These are phyloP conservation scores for Hedychridium roseum DNA, from an alignment of 2,888 invertebrate genomes.

Conservation along the genomic window DNA sequence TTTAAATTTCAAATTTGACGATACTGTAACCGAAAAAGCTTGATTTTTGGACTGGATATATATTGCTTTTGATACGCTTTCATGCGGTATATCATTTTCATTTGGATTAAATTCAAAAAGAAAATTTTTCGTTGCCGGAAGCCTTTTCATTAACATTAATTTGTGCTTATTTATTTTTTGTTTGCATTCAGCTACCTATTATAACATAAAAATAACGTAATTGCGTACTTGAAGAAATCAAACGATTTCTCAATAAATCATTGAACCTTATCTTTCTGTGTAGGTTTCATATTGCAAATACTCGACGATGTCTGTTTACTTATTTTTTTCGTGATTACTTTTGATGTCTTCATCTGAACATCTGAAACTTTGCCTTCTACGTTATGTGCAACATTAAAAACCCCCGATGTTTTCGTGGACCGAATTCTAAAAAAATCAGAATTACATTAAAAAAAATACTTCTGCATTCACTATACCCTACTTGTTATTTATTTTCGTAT, in stretches of 20 bases:
- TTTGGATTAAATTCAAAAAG: conserved; percentile 41
- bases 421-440: conserved; percentile 6
- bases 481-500: conserved; percentile 38
- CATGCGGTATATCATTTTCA: conserved; percentile 9
- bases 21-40: background rate
- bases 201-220: too few species aligned
- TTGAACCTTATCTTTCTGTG: conserved; percentile 22
- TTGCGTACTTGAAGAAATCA: too few species aligned
- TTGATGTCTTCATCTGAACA: background rate
- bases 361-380: conserved; percentile 2
- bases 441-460: background rate
- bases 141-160: conserved; percentile 18
- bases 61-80: background rate
- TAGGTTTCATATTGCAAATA: conserved; percentile 19
- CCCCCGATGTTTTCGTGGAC: background rate
- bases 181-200: too few species aligned
- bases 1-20: background rate
- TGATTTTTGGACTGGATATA: background rate
- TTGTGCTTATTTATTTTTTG: conserved; percentile 9
- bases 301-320: background rate
- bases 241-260: conserved; percentile 7
- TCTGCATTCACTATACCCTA: conserved; percentile 7
- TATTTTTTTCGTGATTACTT: background rate
- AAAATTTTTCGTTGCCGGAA: conserved; percentile 45
- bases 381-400: too few species aligned